Conservation (phyloP, 2,888 invertebrate genomes). For the Autographa gamma region DNA sequence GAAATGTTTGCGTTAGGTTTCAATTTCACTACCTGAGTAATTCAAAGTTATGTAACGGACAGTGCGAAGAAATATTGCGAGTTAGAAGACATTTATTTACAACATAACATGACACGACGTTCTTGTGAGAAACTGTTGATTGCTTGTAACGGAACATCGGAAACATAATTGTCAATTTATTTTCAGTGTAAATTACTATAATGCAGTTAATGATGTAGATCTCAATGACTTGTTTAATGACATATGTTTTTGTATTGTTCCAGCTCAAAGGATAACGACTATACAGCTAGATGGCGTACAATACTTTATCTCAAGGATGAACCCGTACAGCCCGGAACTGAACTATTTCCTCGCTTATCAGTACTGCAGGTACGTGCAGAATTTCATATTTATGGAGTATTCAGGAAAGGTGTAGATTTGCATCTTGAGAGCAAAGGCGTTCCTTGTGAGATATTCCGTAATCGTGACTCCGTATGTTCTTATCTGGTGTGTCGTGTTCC, state of each 20-base stretch:
- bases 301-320: conserved; percentile 96
- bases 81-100: background rate
- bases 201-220: too few relatives aligned
- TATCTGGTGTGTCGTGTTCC: conserved; percentile 80
- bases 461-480: conserved; percentile 82
- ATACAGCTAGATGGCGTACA: conserved; percentile 95
- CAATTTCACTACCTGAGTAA: background rate
- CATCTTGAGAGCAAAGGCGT: conserved; percentile 45
- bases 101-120: background rate
- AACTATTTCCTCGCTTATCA: conserved; percentile 96
- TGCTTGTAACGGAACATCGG: background rate
- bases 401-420: conserved; percentile 24
- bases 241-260: conserved; percentile 70
- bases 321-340: conserved; percentile 95
- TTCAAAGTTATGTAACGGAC: background rate
- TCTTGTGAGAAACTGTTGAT: background rate
- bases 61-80: background rate
- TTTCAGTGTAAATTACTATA: background rate
- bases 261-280: conserved; percentile 96
- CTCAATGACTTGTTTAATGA: background rate
- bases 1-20: background rate
- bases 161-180: background rate
- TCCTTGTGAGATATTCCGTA: conserved; percentile 71
- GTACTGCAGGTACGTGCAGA: conserved; percentile 90
- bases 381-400: conserved; percentile 49